These are phyloP conservation scores for Scaptomyza reducta DNA, from an alignment of 2,888 invertebrate species.

Conservation along the genomic window DNA sequence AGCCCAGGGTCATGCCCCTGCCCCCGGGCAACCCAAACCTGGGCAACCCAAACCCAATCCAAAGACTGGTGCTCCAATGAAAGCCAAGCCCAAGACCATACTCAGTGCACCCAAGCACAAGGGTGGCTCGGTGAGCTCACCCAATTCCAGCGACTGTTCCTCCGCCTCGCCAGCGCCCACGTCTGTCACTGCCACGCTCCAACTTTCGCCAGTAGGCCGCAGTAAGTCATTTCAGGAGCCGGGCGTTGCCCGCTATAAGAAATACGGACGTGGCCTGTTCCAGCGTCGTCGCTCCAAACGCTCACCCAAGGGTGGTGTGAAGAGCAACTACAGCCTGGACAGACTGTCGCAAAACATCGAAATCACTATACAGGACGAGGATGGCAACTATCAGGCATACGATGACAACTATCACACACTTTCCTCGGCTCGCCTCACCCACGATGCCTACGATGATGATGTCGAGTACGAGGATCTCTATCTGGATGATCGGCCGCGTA, in stretches of 20 bases:
- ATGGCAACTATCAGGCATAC: slow-evolving; percentile 82
- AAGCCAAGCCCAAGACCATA: slow-evolving; percentile 68
- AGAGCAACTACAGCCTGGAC: slow-evolving; percentile 82
- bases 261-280: slow-evolving; percentile 81
- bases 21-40: slow-evolving; percentile 20
- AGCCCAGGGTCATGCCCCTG: slow-evolving; percentile 13
- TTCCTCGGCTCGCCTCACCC: slow-evolving; percentile 29
- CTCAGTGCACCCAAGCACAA: slow-evolving; percentile 71
- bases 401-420: slow-evolving; percentile 81
- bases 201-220: slow-evolving; percentile 79
- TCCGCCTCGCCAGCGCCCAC: slow-evolving; percentile 75
- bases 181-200: slow-evolving; percentile 54
- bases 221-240: slow-evolving; percentile 85
- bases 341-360: slow-evolving; percentile 83
- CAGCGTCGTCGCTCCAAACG: slow-evolving; percentile 82
- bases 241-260: slow-evolving; percentile 76
- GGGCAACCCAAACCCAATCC: slow-evolving; percentile 38
- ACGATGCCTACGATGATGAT: slow-evolving; percentile 58
- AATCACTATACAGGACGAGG: slow-evolving; percentile 83
- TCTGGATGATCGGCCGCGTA: slow-evolving; percentile 72
- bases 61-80: slow-evolving; percentile 79
- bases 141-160: slow-evolving; percentile 82
- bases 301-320: slow-evolving; percentile 63
- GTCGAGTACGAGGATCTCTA: slow-evolving; percentile 67
- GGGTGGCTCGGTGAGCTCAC: slow-evolving; percentile 76